Percentiles rank a stretch among this genome's conserved stretches.
These are phyloP conservation scores for Sciurus vulgaris DNA, from an alignment of 2,797 vertebrate genomes.

Conservation along the genomic window DNA sequence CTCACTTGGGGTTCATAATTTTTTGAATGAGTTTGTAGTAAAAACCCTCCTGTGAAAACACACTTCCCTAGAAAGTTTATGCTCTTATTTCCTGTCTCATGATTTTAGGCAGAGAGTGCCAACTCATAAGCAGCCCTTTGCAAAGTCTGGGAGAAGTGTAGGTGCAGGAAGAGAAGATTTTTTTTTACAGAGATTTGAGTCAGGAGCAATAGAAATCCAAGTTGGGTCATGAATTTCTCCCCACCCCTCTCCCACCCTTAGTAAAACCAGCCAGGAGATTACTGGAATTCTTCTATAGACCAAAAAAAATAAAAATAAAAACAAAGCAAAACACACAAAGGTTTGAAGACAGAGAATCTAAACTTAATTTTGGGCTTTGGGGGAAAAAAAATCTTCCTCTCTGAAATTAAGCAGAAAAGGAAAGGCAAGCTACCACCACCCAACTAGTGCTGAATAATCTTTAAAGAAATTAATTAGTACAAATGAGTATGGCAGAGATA, in stretches of 20 bases:
- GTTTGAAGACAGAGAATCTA: conserved; percentile 4
- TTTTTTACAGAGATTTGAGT: conserved; percentile 37
- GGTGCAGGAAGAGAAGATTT: neutral
- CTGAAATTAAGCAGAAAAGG: conserved; percentile 43
- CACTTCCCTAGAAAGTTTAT: neutral
- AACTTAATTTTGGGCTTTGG: conserved; percentile 29
- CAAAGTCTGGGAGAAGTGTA: neutral
- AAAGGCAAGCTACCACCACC: conserved; percentile 35
- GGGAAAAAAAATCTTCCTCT: conserved; percentile 1
- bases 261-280: conserved; percentile 27
- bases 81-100: conserved; percentile 11
- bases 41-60: conserved; percentile 35
- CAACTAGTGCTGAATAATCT: conserved; percentile 63
- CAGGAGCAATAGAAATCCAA: neutral
- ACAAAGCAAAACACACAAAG: neutral
- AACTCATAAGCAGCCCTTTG: neutral
- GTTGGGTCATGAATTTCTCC: neutral
- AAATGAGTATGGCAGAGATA: neutral
- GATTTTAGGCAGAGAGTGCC: neutral
- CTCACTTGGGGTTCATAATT: conserved; percentile 4
- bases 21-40: conserved; percentile 44
- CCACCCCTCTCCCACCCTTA: too few relatives aligned
- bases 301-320: neutral
- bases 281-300: conserved; percentile 11
- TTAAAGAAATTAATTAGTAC: neutral